Percentiles rank a stretch among this genome's conserved stretches.
Evolutionary conservation across 2,113 vertebrate species (phyloP).

Genomic region (Furnarius figulus): DNA sequence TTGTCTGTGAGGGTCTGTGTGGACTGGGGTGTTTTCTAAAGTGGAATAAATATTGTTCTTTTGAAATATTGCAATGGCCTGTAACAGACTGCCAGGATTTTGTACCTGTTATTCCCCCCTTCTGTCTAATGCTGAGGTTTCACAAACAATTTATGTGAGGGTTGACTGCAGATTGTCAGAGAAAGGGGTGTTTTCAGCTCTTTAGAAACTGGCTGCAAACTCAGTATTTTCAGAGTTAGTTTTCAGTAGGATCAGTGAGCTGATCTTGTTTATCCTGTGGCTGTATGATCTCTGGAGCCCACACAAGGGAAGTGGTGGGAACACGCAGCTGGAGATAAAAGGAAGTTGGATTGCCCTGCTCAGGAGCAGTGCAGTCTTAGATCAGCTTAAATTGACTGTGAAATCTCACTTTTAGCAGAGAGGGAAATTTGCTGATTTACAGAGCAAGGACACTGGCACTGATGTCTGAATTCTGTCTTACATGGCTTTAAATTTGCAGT

Average conservation of each 20-base stretch:
- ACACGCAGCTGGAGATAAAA: constrained; percentile 64
- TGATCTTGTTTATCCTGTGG: constrained; percentile 61
- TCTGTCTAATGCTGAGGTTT: background rate
- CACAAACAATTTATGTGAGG: background rate
- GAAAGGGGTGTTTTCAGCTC: background rate
- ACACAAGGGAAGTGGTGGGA: constrained; percentile 64
- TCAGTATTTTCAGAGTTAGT: background rate
- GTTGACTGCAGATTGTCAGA: background rate
- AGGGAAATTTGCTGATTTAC: constrained; percentile 31
- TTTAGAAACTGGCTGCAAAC: background rate
- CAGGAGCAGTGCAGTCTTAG: constrained; percentile 58
- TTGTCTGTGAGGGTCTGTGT: background rate
- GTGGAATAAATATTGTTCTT: background rate
- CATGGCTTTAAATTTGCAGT: background rate
- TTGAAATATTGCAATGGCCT: background rate
- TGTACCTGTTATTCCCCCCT: background rate
- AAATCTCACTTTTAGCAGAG: constrained; percentile 57
- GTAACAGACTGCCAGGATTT: background rate
- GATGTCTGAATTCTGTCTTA: constrained; percentile 3
- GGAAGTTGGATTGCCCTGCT: constrained; percentile 60
- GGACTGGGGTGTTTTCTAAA: background rate
- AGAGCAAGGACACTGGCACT: background rate
- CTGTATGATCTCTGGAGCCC: constrained; percentile 43
- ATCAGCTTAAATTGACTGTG: constrained; percentile 70
- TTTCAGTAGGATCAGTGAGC: constrained; percentile 46